Percentiles rank a stretch among this genome's conserved stretches.
These are phyloP conservation scores for Drosophila kepulauana DNA, from an alignment of 1,140 invertebrate genomes.

Conservation along the genomic window DNA sequence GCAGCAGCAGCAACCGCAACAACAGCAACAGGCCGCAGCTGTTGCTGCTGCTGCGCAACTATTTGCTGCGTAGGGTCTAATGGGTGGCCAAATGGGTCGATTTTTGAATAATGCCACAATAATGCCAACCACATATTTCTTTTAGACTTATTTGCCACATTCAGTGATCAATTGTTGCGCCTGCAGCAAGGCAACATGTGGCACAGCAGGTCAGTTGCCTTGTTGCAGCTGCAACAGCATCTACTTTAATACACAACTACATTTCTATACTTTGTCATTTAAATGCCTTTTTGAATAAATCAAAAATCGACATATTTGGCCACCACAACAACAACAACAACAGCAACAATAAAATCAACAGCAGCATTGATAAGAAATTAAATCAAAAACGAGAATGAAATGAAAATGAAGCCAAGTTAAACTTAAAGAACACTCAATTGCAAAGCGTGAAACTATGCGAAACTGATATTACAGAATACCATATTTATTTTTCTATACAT, in stretches of 20 bases:
- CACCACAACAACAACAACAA: conserved; percentile 42
- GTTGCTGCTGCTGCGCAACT: conserved; percentile 75
- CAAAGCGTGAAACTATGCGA: conserved; percentile 20
- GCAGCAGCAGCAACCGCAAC: conserved; percentile 61
- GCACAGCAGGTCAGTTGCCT: conserved; percentile 42
- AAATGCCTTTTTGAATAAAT: background rate
- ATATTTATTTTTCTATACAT: conserved; percentile 75
- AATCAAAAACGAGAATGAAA: conserved; percentile 40
- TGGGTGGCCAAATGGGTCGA: conserved; percentile 84
- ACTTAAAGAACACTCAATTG: conserved; percentile 47
- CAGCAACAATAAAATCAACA: background rate
- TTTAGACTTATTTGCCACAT: conserved; percentile 48
- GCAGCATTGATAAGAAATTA: conserved; percentile 15
- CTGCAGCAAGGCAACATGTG: conserved; percentile 40
- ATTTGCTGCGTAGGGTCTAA: conserved; percentile 82
- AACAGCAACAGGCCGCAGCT: conserved; percentile 68
- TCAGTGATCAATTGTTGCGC: conserved; percentile 43
- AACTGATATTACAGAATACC: conserved; percentile 69
- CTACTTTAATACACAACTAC: background rate
- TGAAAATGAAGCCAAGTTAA: conserved; percentile 63
- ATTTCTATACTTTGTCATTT: conserved; percentile 3
- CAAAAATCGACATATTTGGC: conserved; percentile 77
- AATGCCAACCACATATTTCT: conserved; percentile 82
- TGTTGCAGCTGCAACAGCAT: conserved; percentile 55
- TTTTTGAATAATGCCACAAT: conserved; percentile 84